Evolutionary conservation across 2,888 invertebrate species (phyloP).

Genomic region (Coelopa pilipes): DNA sequence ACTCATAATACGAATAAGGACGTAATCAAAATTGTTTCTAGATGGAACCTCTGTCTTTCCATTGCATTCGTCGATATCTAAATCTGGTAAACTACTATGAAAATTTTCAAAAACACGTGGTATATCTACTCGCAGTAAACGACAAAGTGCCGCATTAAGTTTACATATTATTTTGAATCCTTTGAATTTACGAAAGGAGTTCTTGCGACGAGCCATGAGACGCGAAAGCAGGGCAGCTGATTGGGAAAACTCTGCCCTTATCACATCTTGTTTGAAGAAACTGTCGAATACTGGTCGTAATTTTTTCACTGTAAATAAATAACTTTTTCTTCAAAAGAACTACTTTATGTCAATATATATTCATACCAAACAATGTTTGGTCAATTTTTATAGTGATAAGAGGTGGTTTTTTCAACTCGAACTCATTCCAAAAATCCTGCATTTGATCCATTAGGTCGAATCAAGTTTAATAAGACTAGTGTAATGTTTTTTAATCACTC

Average conservation of each 20-base stretch:
- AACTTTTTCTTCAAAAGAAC: background rate
- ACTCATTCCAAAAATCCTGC: slow-evolving; percentile 59
- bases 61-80: slow-evolving; percentile 38
- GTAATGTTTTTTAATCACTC: no score
- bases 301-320: background rate
- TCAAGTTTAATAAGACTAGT: no score
- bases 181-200: slow-evolving; percentile 60
- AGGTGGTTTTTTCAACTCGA: slow-evolving; percentile 60
- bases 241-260: slow-evolving; percentile 51
- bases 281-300: slow-evolving; percentile 49
- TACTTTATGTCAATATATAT: background rate
- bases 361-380: slow-evolving; percentile 53
- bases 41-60: slow-evolving; percentile 55
- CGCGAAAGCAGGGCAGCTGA: slow-evolving; percentile 61
- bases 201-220: slow-evolving; percentile 62
- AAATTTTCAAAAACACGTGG: slow-evolving; percentile 55
- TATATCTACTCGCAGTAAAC: slow-evolving; percentile 58
- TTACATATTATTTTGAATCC: slow-evolving; percentile 61
- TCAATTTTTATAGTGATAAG: slow-evolving; percentile 52
- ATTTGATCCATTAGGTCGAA: slow-evolving; percentile 39
- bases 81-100: slow-evolving; percentile 55
- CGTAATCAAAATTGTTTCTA: slow-evolving; percentile 54
- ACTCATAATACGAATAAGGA: slow-evolving; percentile 55
- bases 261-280: slow-evolving; percentile 44
- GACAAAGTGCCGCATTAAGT: slow-evolving; percentile 59